These are phyloP conservation scores for Zapornia atra DNA, from an alignment of 2,113 vertebrate genomes.

Conservation along the genomic window DNA sequence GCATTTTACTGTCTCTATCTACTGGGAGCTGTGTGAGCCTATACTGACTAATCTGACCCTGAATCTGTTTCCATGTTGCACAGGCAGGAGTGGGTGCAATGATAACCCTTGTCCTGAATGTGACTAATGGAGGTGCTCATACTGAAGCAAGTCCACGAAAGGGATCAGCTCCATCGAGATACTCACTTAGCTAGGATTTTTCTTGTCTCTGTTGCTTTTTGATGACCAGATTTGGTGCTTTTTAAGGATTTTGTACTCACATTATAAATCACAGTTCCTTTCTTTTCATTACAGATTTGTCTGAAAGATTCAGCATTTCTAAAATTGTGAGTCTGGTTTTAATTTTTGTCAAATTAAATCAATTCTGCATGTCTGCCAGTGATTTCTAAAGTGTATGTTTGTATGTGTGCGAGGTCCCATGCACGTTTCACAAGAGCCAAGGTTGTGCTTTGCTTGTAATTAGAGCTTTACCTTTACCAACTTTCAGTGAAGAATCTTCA, in stretches of 20 bases:
- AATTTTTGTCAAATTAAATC: neutral
- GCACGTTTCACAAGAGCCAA: neutral
- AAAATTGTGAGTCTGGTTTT: constrained; percentile 78
- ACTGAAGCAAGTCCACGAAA: neutral
- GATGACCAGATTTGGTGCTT: neutral
- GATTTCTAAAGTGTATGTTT: neutral
- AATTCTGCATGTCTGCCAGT: neutral
- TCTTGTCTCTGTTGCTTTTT: neutral
- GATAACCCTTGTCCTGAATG: neutral
- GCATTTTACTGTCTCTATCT: neutral
- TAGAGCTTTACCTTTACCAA: neutral
- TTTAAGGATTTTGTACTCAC: neutral
- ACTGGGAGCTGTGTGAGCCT: neutral
- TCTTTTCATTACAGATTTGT: constrained; percentile 82
- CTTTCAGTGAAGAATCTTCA: neutral
- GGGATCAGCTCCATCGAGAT: accelerated
- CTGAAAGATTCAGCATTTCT: constrained; percentile 87
- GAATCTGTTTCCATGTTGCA: neutral
- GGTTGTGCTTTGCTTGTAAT: neutral
- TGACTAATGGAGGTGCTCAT: neutral
- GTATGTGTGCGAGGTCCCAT: neutral
- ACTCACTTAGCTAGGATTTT: neutral
- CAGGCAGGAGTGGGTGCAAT: neutral
- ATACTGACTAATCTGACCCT: neutral
- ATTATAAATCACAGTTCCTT: neutral